A percentile compares a stretch with the other conserved stretches of the same genome.
Evolutionary conservation across 2,113 vertebrate genomes (phyloP).

Genomic region (Pavo muticus): DNA sequence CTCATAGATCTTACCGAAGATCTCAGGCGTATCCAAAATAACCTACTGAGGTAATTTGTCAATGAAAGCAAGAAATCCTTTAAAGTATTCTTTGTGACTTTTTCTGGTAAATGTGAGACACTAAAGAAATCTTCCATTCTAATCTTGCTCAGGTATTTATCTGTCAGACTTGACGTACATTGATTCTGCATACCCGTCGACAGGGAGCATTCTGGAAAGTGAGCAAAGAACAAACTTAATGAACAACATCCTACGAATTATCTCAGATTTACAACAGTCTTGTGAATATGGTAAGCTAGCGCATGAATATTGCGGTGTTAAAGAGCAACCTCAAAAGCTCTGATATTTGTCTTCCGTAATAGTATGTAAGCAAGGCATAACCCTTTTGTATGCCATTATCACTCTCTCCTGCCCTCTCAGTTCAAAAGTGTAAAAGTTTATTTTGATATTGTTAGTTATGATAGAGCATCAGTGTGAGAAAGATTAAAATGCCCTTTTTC

Average conservation of each 20-base stretch:
- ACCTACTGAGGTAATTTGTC: neutral
- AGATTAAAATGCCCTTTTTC: neutral
- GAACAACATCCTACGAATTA: constrained; percentile 98
- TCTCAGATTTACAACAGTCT: constrained; percentile 97
- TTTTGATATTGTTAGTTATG: neutral
- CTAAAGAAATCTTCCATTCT: neutral
- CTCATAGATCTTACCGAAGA: neutral
- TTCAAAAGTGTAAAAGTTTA: neutral
- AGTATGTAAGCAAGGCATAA: neutral
- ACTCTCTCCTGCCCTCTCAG: neutral
- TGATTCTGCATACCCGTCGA: constrained; percentile 97
- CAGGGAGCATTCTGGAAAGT: constrained; percentile 97
- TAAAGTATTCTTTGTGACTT: neutral
- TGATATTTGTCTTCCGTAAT: neutral
- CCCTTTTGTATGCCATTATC: neutral
- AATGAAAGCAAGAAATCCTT: neutral
- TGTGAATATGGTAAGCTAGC: constrained; percentile 91
- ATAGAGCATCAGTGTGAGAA: neutral
- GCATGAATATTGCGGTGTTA: neutral
- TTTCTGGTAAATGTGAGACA: neutral
- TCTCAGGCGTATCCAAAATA: neutral
- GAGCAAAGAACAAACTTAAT: constrained; percentile 98
- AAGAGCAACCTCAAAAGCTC: neutral
- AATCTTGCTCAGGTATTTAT: constrained; percentile 90
- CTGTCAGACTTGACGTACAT: constrained; percentile 97